Evolutionary conservation across 2,797 vertebrate genomes (phyloP), one percentile per base, ranked within the genome.

Genomic region (Hippoglossus hippoglossus): DNA sequence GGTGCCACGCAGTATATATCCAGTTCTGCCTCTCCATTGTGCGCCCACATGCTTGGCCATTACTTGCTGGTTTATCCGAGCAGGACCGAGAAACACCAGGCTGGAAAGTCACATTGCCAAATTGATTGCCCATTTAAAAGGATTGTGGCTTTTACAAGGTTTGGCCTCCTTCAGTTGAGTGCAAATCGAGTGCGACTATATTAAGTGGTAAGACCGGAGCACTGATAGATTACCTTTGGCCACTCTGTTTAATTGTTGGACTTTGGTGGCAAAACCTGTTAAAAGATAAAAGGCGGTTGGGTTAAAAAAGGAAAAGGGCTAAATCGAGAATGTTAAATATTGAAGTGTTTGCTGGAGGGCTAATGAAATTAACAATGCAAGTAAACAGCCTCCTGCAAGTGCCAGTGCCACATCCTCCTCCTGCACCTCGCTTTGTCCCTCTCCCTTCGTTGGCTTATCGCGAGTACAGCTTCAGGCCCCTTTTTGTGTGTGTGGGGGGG

Each of bases 291-390:
- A 57, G 71, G 54, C 18, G 24, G 49, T 3, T 9, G 19, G 56
- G 19, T n/a, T 7, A 64, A 69, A 61, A 39, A 46, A n/a, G 25
- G 18, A 28, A 58, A 49, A 66, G 83, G n/a, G 13, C 89, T 89
- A 90, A 94, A 93, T 92, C n/a, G 85, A 90, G 91, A 93, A 91
- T 83, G 90, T 93, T 94, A 94, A 95, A 94, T 93, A 94, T 93
- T 94, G 86, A 92, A 93, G 91, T 82, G 89, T 81, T 89, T 90
- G 93, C 94, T 75, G 26, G 80, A 89, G 89, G 93, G 91, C 88
- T 94, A 93, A 94, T 94, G 92, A 90, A 94, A 94, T 94, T 93
- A 94, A 94, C 93, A 93, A 94, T 94, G 91, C 93, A 93, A 90
- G 89, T 94, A 94, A 94, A 94, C 91, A 93, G 84, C 85, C 83